These are phyloP conservation scores for Parthenolecanium corni DNA, from an alignment of 2,888 invertebrate genomes.

Conservation along the genomic window DNA sequence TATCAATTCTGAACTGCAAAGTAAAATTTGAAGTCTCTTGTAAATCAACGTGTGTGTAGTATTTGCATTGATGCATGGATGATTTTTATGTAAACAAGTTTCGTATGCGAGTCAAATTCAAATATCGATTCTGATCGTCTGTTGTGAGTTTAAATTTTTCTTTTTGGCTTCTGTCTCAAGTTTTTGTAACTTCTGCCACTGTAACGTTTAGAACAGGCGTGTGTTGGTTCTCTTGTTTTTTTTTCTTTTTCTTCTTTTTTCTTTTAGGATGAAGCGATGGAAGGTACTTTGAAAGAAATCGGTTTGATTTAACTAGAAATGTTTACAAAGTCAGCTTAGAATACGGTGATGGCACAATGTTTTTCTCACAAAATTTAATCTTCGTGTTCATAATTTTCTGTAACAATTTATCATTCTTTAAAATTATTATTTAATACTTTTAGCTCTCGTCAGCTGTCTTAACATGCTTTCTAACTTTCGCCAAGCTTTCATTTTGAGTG, in stretches of 20 bases:
- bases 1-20: no score
- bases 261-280: constrained; percentile 79
- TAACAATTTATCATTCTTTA: background rate
- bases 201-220: background rate
- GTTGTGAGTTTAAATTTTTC: background rate
- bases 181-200: background rate
- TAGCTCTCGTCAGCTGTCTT: no score
- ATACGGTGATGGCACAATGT: background rate
- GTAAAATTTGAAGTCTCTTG: no score
- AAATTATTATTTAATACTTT: background rate
- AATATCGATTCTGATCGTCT: background rate
- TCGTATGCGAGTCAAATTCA: background rate
- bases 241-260: constrained; percentile 27
- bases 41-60: no score
- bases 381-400: background rate
- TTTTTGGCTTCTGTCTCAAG: background rate
- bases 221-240: background rate
- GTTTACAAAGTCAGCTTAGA: constrained; percentile 5
- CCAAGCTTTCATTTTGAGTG: no score
- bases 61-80: no score
- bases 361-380: background rate
- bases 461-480: no score
- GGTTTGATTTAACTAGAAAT: constrained; percentile 60
- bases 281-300: constrained; percentile 85
- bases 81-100: background rate